Evolutionary conservation across 1,140 invertebrate species (phyloP).

Genomic region (Dryas iulia): DNA sequence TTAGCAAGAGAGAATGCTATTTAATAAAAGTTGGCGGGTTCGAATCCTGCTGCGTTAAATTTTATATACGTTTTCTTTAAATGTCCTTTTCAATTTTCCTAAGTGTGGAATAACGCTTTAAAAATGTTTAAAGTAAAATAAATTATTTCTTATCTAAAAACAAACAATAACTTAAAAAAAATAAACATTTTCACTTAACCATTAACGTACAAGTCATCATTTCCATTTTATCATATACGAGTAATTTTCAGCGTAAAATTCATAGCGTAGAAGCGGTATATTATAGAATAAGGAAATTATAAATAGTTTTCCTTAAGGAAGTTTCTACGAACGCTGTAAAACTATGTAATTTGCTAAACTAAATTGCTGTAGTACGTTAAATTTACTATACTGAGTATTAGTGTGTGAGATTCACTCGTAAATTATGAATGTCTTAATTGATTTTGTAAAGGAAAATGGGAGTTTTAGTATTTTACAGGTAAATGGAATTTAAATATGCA

Average conservation of each 20-base stretch:
- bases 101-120: no score
- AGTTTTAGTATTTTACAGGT: no score
- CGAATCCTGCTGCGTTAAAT: no score
- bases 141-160: no score
- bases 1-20: no score
- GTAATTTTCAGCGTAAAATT: neutral
- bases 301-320: neutral
- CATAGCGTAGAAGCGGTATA: neutral
- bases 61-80: no score
- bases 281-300: slow-evolving; percentile 3
- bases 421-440: neutral
- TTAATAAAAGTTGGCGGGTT: no score
- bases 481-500: no score
- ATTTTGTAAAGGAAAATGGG: neutral
- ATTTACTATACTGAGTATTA: neutral
- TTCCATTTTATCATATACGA: neutral
- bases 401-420: neutral
- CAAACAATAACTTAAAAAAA: no score
- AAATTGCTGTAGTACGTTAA: neutral
- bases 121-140: no score
- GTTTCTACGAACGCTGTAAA: slow-evolving; percentile 1
- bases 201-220: neutral
- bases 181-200: no score
- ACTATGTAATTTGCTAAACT: slow-evolving; percentile 5
- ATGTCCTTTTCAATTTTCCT: no score